phyloP scores from a whole-genome alignment of 2,888 invertebrate genomes.

The Heliconius cydno region DNA sequence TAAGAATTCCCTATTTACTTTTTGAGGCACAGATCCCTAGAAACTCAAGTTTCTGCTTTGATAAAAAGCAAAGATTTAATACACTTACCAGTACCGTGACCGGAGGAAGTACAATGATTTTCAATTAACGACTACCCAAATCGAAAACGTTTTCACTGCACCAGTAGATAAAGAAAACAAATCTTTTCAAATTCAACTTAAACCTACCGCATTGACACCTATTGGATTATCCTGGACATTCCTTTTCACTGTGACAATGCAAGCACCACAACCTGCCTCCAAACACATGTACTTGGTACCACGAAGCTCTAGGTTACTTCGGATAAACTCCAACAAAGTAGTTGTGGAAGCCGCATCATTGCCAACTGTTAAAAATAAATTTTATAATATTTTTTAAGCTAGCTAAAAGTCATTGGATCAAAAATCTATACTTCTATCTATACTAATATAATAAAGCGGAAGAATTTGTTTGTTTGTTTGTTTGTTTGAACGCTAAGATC shows the following conservation, averaged over 20 bases:
- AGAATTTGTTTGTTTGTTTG: too few relatives aligned
- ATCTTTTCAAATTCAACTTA: background rate
- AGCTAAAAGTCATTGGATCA: background rate
- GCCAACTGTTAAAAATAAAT: conserved; percentile 14
- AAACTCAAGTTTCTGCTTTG: conserved; percentile 47
- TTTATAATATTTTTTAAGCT: background rate
- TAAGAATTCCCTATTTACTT: too few relatives aligned
- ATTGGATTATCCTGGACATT: conserved; percentile 46
- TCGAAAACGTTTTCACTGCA: background rate
- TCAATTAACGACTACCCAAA: too few relatives aligned
- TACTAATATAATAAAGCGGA: too few relatives aligned
- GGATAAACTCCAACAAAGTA: conserved; percentile 74
- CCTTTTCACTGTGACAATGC: conserved; percentile 74
- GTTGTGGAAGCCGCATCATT: conserved; percentile 20
- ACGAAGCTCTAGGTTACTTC: conserved; percentile 79
- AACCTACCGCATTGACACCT: conserved; percentile 84
- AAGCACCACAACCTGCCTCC: conserved; percentile 87
- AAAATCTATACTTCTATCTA: too few relatives aligned
- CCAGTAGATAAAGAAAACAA: background rate
- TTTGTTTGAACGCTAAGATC: too few relatives aligned
- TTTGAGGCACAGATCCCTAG: too few relatives aligned
- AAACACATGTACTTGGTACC: conserved; percentile 87
- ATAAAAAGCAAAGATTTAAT: too few relatives aligned
- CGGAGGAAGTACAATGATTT: too few relatives aligned
- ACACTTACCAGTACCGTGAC: too few relatives aligned